Percentiles rank a stretch among this genome's conserved stretches.
Evolutionary conservation across 2,888 invertebrate genomes (phyloP).

Genomic region (Pyralis farinalis): DNA sequence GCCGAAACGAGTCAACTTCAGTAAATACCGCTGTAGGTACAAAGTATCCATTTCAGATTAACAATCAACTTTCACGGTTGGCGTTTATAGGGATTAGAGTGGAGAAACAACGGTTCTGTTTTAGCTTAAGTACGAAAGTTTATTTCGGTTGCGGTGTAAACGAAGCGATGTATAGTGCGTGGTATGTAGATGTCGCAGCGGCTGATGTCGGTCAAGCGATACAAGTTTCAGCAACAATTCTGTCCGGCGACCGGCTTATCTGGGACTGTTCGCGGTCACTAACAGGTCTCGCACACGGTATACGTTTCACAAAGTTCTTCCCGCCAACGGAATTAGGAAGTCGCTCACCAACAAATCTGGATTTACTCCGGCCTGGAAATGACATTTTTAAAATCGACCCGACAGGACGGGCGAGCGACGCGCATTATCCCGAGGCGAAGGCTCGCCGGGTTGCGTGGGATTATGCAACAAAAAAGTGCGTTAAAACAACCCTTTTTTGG

Average conservation of each 20-base stretch:
- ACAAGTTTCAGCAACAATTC: conserved; percentile 66
- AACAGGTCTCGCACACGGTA: conserved; percentile 71
- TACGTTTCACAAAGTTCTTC: conserved; percentile 77
- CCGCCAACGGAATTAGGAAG: conserved; percentile 70
- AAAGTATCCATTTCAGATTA: conserved; percentile 58
- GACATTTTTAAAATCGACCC: conserved; percentile 65
- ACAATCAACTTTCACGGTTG: conserved; percentile 56
- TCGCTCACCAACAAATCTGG: conserved; percentile 74
- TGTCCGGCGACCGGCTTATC: conserved; percentile 58
- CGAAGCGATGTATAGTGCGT: conserved; percentile 71
- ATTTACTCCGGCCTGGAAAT: conserved; percentile 66
- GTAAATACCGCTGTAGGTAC: conserved; percentile 33
- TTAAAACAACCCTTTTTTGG: conserved; percentile 62
- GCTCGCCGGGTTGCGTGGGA: conserved; percentile 51
- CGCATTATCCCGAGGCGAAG: conserved; percentile 45
- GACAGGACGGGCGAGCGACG: conserved; percentile 42
- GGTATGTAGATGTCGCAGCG: conserved; percentile 61
- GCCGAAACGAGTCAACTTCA: conserved; percentile 27
- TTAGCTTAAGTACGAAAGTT: conserved; percentile 59
- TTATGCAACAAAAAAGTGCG: conserved; percentile 69
- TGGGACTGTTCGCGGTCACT: conserved; percentile 64
- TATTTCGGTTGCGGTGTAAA: conserved; percentile 66
- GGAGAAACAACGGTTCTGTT: conserved; percentile 63
- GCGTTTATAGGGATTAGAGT: conserved; percentile 52
- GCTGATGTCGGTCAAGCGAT: conserved; percentile 28